Percentiles rank a stretch among this genome's conserved stretches.
phyloP scores from a whole-genome alignment of 37 sponge, comb jelly and placozoan genomes.

The Corticium candelabrum region DNA sequence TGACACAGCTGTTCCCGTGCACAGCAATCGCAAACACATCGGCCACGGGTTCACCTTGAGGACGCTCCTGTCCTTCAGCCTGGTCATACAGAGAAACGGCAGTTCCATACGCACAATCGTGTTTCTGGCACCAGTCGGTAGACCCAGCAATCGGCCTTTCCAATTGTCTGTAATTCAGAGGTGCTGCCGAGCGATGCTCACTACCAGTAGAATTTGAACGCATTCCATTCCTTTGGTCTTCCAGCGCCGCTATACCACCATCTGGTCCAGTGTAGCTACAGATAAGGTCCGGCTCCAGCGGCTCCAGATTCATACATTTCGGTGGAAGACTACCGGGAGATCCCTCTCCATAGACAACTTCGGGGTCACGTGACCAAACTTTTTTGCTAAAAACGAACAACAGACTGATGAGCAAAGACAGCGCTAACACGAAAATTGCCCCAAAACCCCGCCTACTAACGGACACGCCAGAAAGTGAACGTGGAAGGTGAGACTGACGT shows the following conservation, averaged over 20 bases:
- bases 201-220: background rate
- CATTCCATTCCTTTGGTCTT: slow-evolving; percentile 7
- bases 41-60: slow-evolving; percentile 79
- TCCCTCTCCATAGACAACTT: background rate
- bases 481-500: too few relatives aligned
- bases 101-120: slow-evolving; percentile 64
- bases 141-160: slow-evolving; percentile 26
- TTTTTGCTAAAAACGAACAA: too few relatives aligned
- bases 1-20: slow-evolving; percentile 39
- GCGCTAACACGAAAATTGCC: too few relatives aligned
- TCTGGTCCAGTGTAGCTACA: slow-evolving; percentile 66
- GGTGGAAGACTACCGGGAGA: background rate
- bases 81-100: slow-evolving; percentile 80
- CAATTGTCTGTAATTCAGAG: too few relatives aligned
- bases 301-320: slow-evolving; percentile 11
- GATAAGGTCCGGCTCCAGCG: slow-evolving; percentile 20
- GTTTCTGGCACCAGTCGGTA: slow-evolving; percentile 43
- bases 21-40: slow-evolving; percentile 72
- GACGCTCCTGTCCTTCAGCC: slow-evolving; percentile 17
- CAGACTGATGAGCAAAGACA: too few relatives aligned
- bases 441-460: too few relatives aligned
- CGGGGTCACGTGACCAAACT: too few relatives aligned
- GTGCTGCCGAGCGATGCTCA: too few relatives aligned
- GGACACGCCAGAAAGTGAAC: too few relatives aligned
- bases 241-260: slow-evolving; percentile 52